Conservation (phyloP, 1,140 invertebrate genomes). For the Tetraneura akinire region DNA sequence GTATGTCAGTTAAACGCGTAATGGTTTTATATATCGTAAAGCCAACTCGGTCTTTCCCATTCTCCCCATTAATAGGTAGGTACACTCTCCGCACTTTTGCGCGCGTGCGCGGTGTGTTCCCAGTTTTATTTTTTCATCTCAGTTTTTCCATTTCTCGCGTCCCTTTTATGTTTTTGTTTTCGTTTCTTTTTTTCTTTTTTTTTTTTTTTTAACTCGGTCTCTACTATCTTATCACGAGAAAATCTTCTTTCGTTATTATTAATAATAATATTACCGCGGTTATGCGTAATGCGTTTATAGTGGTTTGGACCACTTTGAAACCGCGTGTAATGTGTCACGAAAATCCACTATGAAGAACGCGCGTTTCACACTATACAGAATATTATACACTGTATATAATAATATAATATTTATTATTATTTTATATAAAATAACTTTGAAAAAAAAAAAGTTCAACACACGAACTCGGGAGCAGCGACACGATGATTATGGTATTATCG, state of each 20-base stretch:
- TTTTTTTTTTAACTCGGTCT: too few relatives aligned
- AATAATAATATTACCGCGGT: constrained; percentile 21
- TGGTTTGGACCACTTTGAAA: not conserved
- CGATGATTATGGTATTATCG: too few relatives aligned
- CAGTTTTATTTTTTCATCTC: not conserved
- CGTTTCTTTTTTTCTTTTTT: not conserved
- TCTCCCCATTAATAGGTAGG: too few relatives aligned
- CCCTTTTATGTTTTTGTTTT: not conserved
- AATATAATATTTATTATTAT: too few relatives aligned
- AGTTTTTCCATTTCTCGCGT: not conserved
- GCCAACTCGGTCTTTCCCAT: not conserved
- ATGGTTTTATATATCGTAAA: constrained; percentile 31
- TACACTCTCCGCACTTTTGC: too few relatives aligned
- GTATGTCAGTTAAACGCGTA: not conserved
- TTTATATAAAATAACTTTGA: too few relatives aligned
- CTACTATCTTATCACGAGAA: too few relatives aligned
- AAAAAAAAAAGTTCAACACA: too few relatives aligned
- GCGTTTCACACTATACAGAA: not conserved
- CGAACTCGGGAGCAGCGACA: too few relatives aligned
- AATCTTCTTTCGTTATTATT: not conserved
- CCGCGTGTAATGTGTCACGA: not conserved
- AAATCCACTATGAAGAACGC: too few relatives aligned
- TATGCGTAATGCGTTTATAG: not conserved
- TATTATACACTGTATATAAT: too few relatives aligned
- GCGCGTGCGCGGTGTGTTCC: too few relatives aligned